phyloP scores from a whole-genome alignment of 2,113 vertebrate genomes.

The Elephas maximus region DNA sequence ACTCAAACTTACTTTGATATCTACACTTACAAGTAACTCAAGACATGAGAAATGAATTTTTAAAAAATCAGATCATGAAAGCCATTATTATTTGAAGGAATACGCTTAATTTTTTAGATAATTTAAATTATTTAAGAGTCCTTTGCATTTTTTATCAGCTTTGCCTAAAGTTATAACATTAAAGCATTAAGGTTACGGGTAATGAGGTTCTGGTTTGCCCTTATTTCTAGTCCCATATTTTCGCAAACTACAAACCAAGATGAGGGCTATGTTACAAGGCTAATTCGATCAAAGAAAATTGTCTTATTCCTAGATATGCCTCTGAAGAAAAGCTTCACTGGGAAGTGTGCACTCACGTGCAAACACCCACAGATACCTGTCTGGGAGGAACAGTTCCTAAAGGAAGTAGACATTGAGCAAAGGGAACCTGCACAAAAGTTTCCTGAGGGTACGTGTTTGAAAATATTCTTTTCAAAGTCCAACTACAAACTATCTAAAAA shows the following conservation, averaged over 20 bases:
- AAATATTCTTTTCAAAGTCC: background rate
- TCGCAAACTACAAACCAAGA: conserved; percentile 63
- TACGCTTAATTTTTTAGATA: conserved; percentile 85
- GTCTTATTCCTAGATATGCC: background rate
- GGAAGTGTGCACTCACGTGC: background rate
- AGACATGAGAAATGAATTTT: conserved; percentile 81
- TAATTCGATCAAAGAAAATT: conserved; percentile 27
- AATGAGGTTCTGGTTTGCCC: conserved; percentile 73
- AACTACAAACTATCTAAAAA: background rate
- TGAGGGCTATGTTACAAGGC: conserved; percentile 10
- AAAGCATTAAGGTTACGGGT: conserved; percentile 79
- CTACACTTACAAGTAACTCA: conserved; percentile 75
- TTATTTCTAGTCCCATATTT: conserved; percentile 64
- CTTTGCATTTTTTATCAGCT: conserved; percentile 86
- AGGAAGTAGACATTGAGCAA: background rate
- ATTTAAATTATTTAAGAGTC: conserved; percentile 85
- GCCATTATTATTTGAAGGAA: conserved; percentile 86
- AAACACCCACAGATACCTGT: background rate
- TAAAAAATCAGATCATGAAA: conserved; percentile 82
- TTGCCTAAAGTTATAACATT: conserved; percentile 85
- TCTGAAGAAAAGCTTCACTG: conserved; percentile 28
- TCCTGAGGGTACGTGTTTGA: background rate
- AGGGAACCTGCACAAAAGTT: background rate
- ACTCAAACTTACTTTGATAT: conserved; percentile 70
- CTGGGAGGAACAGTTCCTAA: background rate